Evolutionary conservation across 2,888 invertebrate genomes (phyloP).

Genomic region (Tipula vernalis): DNA sequence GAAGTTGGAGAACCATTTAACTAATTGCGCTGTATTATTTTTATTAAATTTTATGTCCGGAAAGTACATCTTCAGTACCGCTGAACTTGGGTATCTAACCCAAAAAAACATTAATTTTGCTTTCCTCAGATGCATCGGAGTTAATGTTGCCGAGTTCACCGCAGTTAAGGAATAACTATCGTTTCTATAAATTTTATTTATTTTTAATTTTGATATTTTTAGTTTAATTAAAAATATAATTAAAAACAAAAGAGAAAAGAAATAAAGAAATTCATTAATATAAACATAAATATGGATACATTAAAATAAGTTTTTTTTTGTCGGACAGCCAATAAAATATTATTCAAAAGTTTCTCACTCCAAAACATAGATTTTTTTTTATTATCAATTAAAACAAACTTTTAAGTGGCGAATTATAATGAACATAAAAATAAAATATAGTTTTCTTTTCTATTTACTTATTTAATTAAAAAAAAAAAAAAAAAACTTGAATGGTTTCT

Average conservation of each 20-base stretch:
- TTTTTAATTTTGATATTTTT: neutral
- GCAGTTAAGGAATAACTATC: slow-evolving; percentile 62
- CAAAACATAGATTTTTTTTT: neutral
- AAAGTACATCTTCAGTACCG: slow-evolving; percentile 99
- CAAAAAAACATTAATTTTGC: slow-evolving; percentile 99
- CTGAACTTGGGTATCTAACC: slow-evolving; percentile 97
- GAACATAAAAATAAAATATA: neutral
- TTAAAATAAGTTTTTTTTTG: neutral
- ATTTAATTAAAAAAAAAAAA: neutral
- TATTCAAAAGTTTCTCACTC: neutral
- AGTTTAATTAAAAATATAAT: neutral
- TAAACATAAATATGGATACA: neutral
- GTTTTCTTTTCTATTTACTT: slow-evolving; percentile 9
- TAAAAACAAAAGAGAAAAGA: neutral
- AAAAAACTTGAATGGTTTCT: slow-evolving; percentile 11
- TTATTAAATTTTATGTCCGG: slow-evolving; percentile 99
- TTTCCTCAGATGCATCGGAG: slow-evolving; percentile 99
- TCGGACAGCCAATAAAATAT: neutral
- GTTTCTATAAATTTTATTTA: slow-evolving; percentile 1
- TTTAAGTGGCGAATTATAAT: neutral
- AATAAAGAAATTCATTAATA: neutral
- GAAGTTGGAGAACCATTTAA: slow-evolving; percentile 99
- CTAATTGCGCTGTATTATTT: slow-evolving; percentile 99
- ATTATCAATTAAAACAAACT: neutral
- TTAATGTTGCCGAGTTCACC: slow-evolving; percentile 88